Evolutionary conservation across 2,113 vertebrate genomes (phyloP).

Genomic region (Phylloscopus trochiloides): DNA sequence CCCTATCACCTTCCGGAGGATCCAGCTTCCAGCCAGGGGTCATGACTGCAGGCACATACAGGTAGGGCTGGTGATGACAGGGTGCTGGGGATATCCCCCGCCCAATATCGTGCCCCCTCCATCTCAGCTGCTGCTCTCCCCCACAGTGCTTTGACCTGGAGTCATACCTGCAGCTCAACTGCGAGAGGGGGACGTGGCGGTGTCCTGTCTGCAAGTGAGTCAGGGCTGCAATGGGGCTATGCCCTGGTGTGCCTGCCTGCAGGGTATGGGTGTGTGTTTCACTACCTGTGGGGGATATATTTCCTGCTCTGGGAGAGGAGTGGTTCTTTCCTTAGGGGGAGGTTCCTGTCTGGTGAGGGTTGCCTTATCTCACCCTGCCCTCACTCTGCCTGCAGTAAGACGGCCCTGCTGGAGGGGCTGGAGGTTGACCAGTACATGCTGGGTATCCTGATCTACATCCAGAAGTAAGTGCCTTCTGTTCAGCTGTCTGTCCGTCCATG

Average conservation of each 20-base stretch:
- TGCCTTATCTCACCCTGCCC: not conserved
- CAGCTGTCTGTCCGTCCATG: accelerated
- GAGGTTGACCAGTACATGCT: slow-evolving; percentile 98
- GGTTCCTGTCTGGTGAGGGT: not conserved
- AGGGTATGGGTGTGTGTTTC: not conserved
- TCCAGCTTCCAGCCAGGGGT: slow-evolving; percentile 92
- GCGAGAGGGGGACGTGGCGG: slow-evolving; percentile 84
- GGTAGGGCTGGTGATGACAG: slow-evolving; percentile 49
- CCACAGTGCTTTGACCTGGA: slow-evolving; percentile 88
- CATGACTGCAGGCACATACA: slow-evolving; percentile 96
- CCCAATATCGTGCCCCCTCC: accelerated
- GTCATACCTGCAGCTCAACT: slow-evolving; percentile 84
- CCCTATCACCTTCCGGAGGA: slow-evolving; percentile 94
- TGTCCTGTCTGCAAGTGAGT: slow-evolving; percentile 82
- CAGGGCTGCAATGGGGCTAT: accelerated
- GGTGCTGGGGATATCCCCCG: too few species aligned
- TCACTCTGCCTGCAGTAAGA: slow-evolving; percentile 79
- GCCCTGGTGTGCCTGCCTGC: not conserved
- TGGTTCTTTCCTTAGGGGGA: not conserved
- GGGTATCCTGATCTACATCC: slow-evolving; percentile 93
- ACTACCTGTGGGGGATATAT: not conserved
- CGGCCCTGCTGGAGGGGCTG: slow-evolving; percentile 89
- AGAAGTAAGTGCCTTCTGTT: slow-evolving; percentile 79
- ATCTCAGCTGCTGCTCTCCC: not conserved
- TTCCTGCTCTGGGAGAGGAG: not conserved